Percentiles rank a stretch among this genome's conserved stretches.
Evolutionary conservation across 2,797 vertebrate genomes (phyloP).

Genomic region (Semaprochilodus insignis): DNA sequence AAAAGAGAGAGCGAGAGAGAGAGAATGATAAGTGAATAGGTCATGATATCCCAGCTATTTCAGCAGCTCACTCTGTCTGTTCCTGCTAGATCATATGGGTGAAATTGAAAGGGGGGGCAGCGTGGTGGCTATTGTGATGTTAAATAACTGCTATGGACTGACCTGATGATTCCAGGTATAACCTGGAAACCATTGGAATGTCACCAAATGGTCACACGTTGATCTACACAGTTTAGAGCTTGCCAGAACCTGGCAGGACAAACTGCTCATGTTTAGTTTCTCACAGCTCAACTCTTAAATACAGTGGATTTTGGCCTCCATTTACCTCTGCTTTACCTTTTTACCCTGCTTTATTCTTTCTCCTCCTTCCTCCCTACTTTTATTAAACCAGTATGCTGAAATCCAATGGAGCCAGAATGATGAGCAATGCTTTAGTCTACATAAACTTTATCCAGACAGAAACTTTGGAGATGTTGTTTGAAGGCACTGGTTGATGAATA

Average conservation of each 20-base stretch:
- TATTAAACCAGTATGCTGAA: too few relatives aligned
- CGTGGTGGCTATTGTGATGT: background rate
- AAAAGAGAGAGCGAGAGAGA: background rate
- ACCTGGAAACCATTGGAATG: background rate
- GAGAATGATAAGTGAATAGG: background rate
- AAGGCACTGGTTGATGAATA: background rate
- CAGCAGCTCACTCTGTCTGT: background rate
- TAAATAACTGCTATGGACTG: background rate
- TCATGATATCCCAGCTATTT: background rate
- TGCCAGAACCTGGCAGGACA: background rate
- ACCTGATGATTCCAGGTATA: background rate
- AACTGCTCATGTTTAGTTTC: background rate
- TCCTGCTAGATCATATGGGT: background rate
- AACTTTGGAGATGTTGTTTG: too few relatives aligned
- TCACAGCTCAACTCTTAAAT: background rate
- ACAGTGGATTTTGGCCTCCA: too few relatives aligned
- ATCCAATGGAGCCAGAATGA: too few relatives aligned
- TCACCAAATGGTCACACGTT: background rate
- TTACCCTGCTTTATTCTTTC: background rate
- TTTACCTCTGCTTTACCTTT: too few relatives aligned
- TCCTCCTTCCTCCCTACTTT: too few relatives aligned
- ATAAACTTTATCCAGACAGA: too few relatives aligned
- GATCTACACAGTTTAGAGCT: background rate
- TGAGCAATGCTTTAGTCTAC: too few relatives aligned
- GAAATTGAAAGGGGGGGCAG: background rate